Conservation (phyloP, 1,140 invertebrate genomes). For the Oryzaephilus surinamensis region DNA sequence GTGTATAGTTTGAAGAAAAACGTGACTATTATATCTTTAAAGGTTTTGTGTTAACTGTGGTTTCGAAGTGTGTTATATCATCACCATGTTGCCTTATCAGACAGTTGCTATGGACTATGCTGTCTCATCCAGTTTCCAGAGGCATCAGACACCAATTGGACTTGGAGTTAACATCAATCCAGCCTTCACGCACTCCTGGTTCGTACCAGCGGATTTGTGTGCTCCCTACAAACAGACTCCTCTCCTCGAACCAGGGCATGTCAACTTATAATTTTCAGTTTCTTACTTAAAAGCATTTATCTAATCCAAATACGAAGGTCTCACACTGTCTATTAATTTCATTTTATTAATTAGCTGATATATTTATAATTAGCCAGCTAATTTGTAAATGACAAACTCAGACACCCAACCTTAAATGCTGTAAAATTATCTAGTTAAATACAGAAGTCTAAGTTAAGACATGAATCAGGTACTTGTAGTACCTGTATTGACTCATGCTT, state of each 20-base stretch:
- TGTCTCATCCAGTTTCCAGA: constrained; percentile 56
- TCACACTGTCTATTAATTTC: neutral
- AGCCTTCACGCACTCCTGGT: constrained; percentile 80
- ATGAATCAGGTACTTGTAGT: too few relatives aligned
- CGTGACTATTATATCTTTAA: too few relatives aligned
- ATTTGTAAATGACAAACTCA: too few relatives aligned
- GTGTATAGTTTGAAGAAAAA: too few relatives aligned
- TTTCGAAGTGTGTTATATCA: neutral
- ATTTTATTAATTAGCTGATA: constrained; percentile 9
- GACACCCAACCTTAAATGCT: too few relatives aligned
- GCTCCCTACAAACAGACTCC: constrained; percentile 71
- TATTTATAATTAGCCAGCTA: constrained; percentile 13
- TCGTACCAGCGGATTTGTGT: constrained; percentile 84
- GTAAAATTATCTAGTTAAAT: too few relatives aligned
- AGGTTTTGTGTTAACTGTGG: constrained; percentile 10
- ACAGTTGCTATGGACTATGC: constrained; percentile 82
- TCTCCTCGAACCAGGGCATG: constrained; percentile 85
- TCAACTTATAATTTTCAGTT: constrained; percentile 40
- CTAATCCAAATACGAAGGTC: too few relatives aligned
- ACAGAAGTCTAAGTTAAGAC: too few relatives aligned
- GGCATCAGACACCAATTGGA: constrained; percentile 55
- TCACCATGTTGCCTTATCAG: constrained; percentile 73
- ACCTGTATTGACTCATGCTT: too few relatives aligned
- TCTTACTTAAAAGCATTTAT: neutral
- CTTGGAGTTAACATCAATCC: constrained; percentile 52